phyloP scores from a whole-genome alignment of 2,888 invertebrate genomes.

The Leucania comma region DNA sequence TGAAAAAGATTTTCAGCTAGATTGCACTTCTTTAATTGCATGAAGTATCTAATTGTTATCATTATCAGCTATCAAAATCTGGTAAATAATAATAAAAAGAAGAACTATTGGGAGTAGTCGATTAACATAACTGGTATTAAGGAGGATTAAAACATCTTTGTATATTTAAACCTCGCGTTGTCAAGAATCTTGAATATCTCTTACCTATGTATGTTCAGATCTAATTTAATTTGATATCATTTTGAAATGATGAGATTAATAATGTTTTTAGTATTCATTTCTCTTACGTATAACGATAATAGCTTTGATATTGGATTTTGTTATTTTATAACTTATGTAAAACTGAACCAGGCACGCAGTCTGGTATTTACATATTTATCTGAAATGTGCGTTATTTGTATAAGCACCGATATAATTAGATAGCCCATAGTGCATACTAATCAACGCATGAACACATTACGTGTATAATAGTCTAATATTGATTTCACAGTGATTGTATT shows the following conservation, averaged over 20 bases:
- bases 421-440: conserved; percentile 36
- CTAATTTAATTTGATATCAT: conserved; percentile 50
- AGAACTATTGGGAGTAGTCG: background rate
- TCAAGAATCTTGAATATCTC: conserved; percentile 30
- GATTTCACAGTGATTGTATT: conserved; percentile 54
- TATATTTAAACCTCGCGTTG: conserved; percentile 8
- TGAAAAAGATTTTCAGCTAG: background rate
- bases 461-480: conserved; percentile 61
- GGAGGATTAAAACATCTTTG: background rate
- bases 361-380: conserved; percentile 51
- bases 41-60: conserved; percentile 8
- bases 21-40: conserved; percentile 1
- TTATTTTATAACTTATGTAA: conserved; percentile 36
- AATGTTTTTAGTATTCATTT: conserved; percentile 27
- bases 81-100: background rate
- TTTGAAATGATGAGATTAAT: conserved; percentile 53
- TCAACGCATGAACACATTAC: conserved; percentile 56
- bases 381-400: conserved; percentile 65
- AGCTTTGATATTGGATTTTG: conserved; percentile 40
- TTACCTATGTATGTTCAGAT: conserved; percentile 55
- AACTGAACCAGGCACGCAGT: conserved; percentile 57
- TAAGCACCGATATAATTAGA: conserved; percentile 58
- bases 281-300: conserved; percentile 42
- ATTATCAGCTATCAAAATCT: too few relatives aligned
- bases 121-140: background rate